Evolutionary conservation across 2,888 invertebrate species (phyloP), one percentile per base, ranked within the genome.

Genomic region (Agrenia bidenticulata): DNA sequence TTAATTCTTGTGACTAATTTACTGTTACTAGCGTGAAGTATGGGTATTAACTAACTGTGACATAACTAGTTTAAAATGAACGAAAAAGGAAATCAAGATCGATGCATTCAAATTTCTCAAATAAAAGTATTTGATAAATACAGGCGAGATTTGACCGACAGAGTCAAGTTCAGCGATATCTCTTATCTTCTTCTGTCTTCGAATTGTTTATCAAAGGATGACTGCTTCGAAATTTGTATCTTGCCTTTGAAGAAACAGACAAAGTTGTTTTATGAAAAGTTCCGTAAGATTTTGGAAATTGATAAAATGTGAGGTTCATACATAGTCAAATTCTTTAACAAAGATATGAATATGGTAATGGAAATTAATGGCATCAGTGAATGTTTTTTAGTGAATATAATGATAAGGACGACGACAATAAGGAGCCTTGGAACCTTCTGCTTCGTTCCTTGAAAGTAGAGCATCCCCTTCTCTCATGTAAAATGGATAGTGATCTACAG

Each of bases 151-250:
- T 9, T 51, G 4, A 4, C 5, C 15, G 19, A 45, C n/a, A 17
- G n/a, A 51, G 51, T 51, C 19, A 21, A 26, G 23, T 51, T 51
- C 51, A 7, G 24, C 23, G 51, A 51, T 51, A 7, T 51, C 21
- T 51, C 51, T 15, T 21, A 51, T 21, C 19, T 5, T 7, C 24
- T 51, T 5, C 4, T 51, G 2, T 17, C 51, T 2, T 23, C 24
- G 4, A 19, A 19, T 5, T 15, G 4, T 23, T 19, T 21, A 19
- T 21, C 24, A 15, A 17, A 23, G 23, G 51, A 51, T 15, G 51
- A 51, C 15, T 21, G 24, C 11, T 51, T 24, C 23, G 51, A 51
- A 26, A 21, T 51, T 15, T 51, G 51, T 21, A 21, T 5, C 11
- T 4, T 21, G 11, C 51, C 51, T 21, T 13, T 51, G 11, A 15